Conservation (phyloP, 2,888 invertebrate species). For the Cephus rjabovi region DNA sequence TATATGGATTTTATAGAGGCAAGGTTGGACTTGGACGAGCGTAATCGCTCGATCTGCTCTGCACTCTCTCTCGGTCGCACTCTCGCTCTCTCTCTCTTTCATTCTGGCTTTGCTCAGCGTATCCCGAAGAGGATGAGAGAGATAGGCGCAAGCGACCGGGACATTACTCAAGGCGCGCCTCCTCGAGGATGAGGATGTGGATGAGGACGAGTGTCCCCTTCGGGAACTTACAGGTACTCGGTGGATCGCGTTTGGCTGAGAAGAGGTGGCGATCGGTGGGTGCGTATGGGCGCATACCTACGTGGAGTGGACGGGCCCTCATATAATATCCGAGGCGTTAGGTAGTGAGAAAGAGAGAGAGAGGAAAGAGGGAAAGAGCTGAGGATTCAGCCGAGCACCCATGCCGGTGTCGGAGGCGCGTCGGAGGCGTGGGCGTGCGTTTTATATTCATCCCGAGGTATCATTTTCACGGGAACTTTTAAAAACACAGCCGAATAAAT, state of each 20-base stretch:
- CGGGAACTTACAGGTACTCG: conserved; percentile 1
- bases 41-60: conserved; percentile 46
- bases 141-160: conserved; percentile 12
- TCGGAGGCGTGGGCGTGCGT: conserved; percentile 59
- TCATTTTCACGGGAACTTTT: conserved; percentile 63
- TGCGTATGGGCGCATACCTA: conserved; percentile 31
- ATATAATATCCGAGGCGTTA: conserved; percentile 56
- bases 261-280: conserved; percentile 23
- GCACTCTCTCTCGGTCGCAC: conserved; percentile 21
- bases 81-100: conserved; percentile 2
- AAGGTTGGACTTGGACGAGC: conserved; percentile 32
- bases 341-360: conserved; percentile 21
- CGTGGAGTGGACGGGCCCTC: conserved; percentile 34
- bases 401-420: background rate
- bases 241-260: background rate
- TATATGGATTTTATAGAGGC: conserved; percentile 55
- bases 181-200: background rate
- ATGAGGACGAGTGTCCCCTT: conserved; percentile 4
- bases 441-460: conserved; percentile 64
- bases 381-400: background rate
- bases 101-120: background rate
- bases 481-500: conserved; percentile 59
- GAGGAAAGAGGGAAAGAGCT: background rate
- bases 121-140: conserved; percentile 4
- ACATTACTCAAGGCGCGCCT: conserved; percentile 22